Evolutionary conservation across 1,140 invertebrate genomes (phyloP), one percentile per base, ranked within the genome.

Genomic region (Sycobia sp.): DNA sequence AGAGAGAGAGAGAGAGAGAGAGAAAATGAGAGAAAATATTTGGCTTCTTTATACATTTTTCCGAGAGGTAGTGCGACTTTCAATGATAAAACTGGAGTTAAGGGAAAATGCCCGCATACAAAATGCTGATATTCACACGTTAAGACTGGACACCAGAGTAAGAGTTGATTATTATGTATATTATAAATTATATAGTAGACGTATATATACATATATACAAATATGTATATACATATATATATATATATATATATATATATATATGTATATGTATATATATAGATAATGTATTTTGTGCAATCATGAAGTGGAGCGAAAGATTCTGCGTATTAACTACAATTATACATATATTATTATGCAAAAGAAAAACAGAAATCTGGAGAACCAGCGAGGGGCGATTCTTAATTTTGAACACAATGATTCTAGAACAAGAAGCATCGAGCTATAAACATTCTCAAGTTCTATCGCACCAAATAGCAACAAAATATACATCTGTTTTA

Each of bases 261-360:
- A 68, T 65, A 68, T 60, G 65, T 62, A 63, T 29, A 22, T n/a
- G 22, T 2, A 32, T 43, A 43, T 4, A 10, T 43, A 20, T 50
- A 16, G 70, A 63, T n/a, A n/a, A n/a, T 65, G 69, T 73, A 71
- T 72, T 77, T 74, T 74, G 72, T 71, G 73, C 73, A 75, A 74
- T 72, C 69, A 66, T 69, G 63, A 76, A 53, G 59, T 16, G 54
- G 34, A 58, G 39, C 46, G n/a, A 58, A 57, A 23, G 47, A 20
- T 49, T 64, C 36, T 57, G 43, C 32, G 43, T 49, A 62, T 56
- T 56, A 62, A 54, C 22, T 49, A 56, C 32, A 36, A n/a, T 54
- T n/a, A 53, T 54, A 27, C 27, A 27, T 27, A 46, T 46, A 54
- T 38, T 36, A 53, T 46, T 34, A 62, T 44, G 49, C 46, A 46